Conservation (phyloP, 1,140 invertebrate genomes). For the Asbolus verrucosus region DNA sequence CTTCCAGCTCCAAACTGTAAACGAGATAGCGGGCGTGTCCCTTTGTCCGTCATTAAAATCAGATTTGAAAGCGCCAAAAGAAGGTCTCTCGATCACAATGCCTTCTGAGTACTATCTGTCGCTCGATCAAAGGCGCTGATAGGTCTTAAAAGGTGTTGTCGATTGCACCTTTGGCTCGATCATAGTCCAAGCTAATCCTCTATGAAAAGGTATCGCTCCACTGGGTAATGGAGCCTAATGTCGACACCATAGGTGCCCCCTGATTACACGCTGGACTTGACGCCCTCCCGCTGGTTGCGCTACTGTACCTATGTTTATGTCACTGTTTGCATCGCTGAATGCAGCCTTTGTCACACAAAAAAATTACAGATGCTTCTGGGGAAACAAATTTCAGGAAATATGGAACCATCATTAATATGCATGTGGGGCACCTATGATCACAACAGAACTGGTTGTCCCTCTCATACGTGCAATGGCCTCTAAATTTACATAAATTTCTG, state of each 20-base stretch:
- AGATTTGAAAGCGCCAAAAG: slow-evolving; percentile 42
- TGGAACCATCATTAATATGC: slow-evolving; percentile 13
- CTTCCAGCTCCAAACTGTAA: slow-evolving; percentile 36
- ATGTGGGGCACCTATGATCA: too few relatives aligned
- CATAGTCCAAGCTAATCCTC: slow-evolving; percentile 49
- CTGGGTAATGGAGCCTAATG: slow-evolving; percentile 56
- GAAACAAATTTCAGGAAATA: not conserved
- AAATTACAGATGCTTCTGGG: not conserved
- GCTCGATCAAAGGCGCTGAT: slow-evolving; percentile 49
- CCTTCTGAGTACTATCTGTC: slow-evolving; percentile 27
- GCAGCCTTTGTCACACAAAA: slow-evolving; percentile 20
- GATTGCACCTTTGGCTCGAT: slow-evolving; percentile 51
- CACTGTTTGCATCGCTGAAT: slow-evolving; percentile 40
- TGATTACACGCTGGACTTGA: slow-evolving; percentile 50
- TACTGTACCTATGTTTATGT: slow-evolving; percentile 51
- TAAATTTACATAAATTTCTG: too few relatives aligned
- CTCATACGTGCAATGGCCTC: too few relatives aligned
- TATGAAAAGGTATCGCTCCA: slow-evolving; percentile 52
- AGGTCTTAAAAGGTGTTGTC: slow-evolving; percentile 52
- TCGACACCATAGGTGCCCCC: slow-evolving; percentile 49
- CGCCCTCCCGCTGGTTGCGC: slow-evolving; percentile 47
- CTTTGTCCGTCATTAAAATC: slow-evolving; percentile 50
- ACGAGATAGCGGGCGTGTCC: slow-evolving; percentile 10
- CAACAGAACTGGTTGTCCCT: too few relatives aligned
- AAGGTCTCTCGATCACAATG: slow-evolving; percentile 14